Conservation (phyloP, 2,797 vertebrate species). For the Martes flavigula region DNA sequence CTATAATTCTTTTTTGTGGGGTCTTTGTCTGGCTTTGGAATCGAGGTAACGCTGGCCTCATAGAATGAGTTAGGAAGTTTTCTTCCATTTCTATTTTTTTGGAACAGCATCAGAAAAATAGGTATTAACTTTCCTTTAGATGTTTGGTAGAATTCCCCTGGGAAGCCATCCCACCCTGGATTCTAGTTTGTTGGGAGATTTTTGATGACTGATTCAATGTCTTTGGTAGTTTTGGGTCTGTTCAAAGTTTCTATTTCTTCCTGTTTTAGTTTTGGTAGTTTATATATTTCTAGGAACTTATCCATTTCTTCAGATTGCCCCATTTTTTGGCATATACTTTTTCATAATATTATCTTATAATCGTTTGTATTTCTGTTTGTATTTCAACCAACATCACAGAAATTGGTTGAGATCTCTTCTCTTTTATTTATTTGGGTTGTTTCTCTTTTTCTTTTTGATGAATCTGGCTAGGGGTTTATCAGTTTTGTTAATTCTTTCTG, state of each 20-base stretch:
- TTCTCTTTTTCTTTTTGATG: background rate
- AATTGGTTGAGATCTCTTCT: background rate
- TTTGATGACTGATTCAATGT: background rate
- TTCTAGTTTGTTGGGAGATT: background rate
- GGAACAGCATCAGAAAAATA: background rate
- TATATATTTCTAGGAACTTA: background rate
- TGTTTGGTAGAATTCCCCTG: background rate
- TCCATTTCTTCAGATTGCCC: no score
- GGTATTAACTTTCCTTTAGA: background rate
- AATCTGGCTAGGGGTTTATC: background rate
- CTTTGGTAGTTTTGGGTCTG: background rate
- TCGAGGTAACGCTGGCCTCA: background rate
- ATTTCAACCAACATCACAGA: no score
- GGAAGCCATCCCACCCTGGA: background rate
- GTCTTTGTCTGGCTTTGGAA: background rate
- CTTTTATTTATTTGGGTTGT: background rate
- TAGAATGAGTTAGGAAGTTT: background rate
- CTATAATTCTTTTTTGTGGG: background rate
- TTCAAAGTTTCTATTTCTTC: background rate
- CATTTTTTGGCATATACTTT: no score
- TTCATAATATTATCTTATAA: background rate
- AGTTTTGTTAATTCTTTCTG: background rate
- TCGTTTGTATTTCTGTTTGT: background rate
- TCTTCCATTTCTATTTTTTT: background rate
- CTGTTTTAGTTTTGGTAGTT: background rate